These are phyloP conservation scores for Clarias magur DNA, from an alignment of 2,113 vertebrate species.

Conservation along the genomic window DNA sequence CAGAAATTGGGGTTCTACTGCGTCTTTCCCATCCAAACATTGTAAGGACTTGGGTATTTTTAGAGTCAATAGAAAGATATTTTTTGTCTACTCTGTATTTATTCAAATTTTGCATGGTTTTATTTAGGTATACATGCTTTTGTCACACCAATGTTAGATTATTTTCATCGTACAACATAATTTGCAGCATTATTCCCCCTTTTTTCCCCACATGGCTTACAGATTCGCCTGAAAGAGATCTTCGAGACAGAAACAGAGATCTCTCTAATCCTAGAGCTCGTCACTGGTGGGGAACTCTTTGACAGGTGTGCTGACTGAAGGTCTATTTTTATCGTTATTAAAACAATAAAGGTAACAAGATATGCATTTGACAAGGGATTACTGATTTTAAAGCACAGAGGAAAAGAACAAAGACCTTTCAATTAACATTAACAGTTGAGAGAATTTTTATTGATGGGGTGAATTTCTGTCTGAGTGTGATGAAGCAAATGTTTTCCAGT, in stretches of 20 bases:
- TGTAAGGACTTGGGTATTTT: conserved; percentile 68
- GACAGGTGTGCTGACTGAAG: conserved; percentile 74
- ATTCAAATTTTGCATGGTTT: not conserved
- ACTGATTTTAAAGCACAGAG: not conserved
- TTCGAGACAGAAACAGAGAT: conserved; percentile 85
- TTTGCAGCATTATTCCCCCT: not conserved
- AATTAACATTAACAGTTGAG: not conserved
- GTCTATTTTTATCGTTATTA: conserved; percentile 14
- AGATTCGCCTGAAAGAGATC: conserved; percentile 91
- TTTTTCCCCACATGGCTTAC: not conserved
- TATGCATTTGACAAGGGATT: conserved; percentile 15
- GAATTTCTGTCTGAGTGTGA: not conserved
- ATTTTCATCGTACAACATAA: not conserved
- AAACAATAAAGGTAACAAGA: conserved; percentile 27
- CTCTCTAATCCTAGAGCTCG: conserved; percentile 83
- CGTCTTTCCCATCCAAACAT: conserved; percentile 87
- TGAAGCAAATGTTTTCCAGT: not conserved
- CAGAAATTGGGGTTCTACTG: conserved; percentile 85
- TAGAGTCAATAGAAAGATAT: not conserved
- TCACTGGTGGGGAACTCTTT: conserved; percentile 87
- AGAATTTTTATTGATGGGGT: not conserved
- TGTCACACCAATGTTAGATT: not conserved
- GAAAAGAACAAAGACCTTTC: not conserved
- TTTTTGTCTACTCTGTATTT: not conserved
- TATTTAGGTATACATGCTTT: not conserved